Percentiles rank a stretch among this genome's conserved stretches.
Evolutionary conservation across 2,797 vertebrate species (phyloP).

Genomic region (Notolepis coatsorum): DNA sequence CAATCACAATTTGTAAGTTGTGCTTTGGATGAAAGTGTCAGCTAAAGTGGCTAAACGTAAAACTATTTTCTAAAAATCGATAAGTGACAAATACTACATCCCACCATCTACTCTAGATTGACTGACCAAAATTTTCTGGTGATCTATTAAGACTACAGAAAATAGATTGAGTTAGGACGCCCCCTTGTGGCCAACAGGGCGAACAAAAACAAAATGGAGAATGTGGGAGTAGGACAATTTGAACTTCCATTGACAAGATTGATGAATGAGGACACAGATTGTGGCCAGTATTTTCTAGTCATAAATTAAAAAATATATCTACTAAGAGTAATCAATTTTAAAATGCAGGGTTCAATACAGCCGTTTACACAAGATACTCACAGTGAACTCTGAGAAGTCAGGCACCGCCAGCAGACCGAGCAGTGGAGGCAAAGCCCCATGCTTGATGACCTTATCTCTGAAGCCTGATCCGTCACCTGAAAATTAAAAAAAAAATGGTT

Average conservation of each 20-base stretch:
- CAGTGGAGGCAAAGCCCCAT: constrained; percentile 89
- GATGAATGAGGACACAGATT: background rate
- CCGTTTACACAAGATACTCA: constrained; percentile 72
- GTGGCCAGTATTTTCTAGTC: background rate
- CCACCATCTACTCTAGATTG: too few relatives aligned
- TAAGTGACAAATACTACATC: too few relatives aligned
- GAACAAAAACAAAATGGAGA: background rate
- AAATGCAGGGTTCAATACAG: background rate
- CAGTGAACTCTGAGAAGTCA: constrained; percentile 87
- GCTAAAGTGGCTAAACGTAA: too few relatives aligned
- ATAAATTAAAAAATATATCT: too few relatives aligned
- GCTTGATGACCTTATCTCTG: constrained; percentile 94
- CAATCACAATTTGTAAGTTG: too few relatives aligned
- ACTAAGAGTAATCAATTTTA: background rate
- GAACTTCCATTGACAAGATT: background rate
- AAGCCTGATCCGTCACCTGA: constrained; percentile 93
- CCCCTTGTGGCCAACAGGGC: constrained; percentile 47
- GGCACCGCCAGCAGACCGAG: constrained; percentile 89
- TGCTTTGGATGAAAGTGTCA: too few relatives aligned
- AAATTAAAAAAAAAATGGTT: background rate
- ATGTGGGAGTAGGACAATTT: too few relatives aligned
- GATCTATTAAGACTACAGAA: too few relatives aligned
- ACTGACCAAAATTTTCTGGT: too few relatives aligned
- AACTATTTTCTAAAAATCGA: too few relatives aligned
- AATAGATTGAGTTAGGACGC: background rate